Base-by-base conservation (phyloP, 2,797 vertebrate species). In the Fistularia tabacaria region DNA sequence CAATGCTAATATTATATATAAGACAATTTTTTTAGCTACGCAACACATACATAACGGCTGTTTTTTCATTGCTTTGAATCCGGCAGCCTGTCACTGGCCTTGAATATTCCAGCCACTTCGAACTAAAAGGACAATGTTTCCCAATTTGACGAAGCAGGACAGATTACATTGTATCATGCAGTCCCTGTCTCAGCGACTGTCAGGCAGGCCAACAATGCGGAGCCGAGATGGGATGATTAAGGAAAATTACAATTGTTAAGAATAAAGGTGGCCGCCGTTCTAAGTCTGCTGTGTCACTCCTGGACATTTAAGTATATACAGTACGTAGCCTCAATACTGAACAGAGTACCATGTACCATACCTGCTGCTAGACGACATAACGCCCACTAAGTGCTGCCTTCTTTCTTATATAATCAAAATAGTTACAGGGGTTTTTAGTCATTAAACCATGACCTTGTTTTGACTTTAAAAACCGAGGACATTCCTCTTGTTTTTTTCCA, bases 241-340 rank as follows among this genome's bases (percentile, higher is more conserved):
- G 66, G 66, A 50, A 62, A 82, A 82, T 75, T 73, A 73, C 36
- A 14, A 73, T 73, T 66, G 71, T 80, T 68, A 74, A 67, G 66
- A 72, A 65, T 81, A 82, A 86, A 76, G 66, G 63, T 76, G 50
- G 72, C 65, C 57, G 62, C 54, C 69, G 64, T 62, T 76, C 60
- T 65, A 43, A 55, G 59, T 71, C 77, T 46, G 77, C 69, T 71
- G 77, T 65, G 77, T 74, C 69, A 69, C 68, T 83, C 57, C 63
- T 48, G 38, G 57, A 58, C 50, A 48, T 65, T 62, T 61, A 77
- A 81, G 63, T 68, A 60, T 7, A 70, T 59, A 67, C 57, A 44
- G 25, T 25, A 25, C 25, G 25, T 44, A 57, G 51, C 51, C 57
- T 56, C 9, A 43, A 62, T 70, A 66, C 51, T 62, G 51, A 64